Evolutionary conservation across 2,113 vertebrate genomes (phyloP).

Genomic region (Theristicus caerulescens): DNA sequence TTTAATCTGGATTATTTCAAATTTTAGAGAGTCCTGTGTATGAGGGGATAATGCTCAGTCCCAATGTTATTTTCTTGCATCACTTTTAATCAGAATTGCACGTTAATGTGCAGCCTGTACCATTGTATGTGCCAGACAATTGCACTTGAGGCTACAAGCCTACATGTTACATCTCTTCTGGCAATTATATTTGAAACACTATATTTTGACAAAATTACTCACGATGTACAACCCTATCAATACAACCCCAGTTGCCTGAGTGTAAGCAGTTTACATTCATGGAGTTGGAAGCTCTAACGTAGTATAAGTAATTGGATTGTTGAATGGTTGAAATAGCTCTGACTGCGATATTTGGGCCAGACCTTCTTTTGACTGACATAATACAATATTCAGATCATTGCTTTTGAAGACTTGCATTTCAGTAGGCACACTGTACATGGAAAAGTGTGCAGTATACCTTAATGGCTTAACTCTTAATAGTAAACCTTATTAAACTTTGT

Average conservation of each 20-base stretch:
- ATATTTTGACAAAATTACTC: conserved; percentile 39
- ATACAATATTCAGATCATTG: not conserved
- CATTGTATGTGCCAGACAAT: not conserved
- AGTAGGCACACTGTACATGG: not conserved
- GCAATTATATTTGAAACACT: not conserved
- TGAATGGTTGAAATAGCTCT: not conserved
- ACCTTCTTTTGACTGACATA: not conserved
- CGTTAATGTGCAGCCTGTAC: not conserved
- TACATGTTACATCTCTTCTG: not conserved
- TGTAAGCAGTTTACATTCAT: not conserved
- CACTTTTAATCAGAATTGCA: not conserved
- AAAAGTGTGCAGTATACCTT: not conserved
- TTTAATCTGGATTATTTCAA: not conserved
- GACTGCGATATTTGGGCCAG: not conserved
- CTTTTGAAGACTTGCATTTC: conserved; percentile 8
- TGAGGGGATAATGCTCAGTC: not conserved
- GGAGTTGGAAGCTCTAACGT: not conserved
- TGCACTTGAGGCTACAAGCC: not conserved
- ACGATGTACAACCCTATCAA: not conserved
- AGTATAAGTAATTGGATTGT: conserved; percentile 1
- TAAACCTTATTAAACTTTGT: conserved; percentile 26
- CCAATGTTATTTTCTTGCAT: not conserved
- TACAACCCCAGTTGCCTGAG: not conserved
- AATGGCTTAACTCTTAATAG: not conserved
- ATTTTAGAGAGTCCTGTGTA: not conserved